Base-by-base conservation (phyloP, 1,140 invertebrate genomes). In the Archivesica marissinica region DNA sequence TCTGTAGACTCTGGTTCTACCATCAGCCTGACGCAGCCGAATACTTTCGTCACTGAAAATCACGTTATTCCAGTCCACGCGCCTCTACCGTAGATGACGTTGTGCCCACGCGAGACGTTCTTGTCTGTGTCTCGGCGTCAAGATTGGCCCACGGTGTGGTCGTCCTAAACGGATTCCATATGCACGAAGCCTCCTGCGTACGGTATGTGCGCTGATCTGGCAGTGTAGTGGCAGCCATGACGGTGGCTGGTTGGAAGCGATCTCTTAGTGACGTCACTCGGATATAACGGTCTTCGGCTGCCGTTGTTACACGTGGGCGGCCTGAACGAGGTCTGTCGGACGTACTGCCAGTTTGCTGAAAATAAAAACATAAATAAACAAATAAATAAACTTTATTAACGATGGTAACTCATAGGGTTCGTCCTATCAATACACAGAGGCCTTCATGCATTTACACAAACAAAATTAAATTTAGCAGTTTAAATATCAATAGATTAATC, bases 1-100 rank as follows among this genome's bases (percentile, higher is more conserved):
- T 56, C 79, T 72, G 20, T 74, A 88, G 9, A 86, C 87, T 23
- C 83, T 44, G 15, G 39, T 20, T 30, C 87, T 61, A n/a, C 74
- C 78, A 79, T 86, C 84, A 61, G 25, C 44, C 25, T 59, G 33
- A 3, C 64, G 41, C 23, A 88, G 30, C 38, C 38, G 11, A 38
- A 84, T 75, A 11, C 39, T 52, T 56, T 88, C 61, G 35, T 87
- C 82, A 25, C 72, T 86, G 13, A 78, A 86, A 52, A 77, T 70
- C 2, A 78, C 54, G 9, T 70, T 52, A 39, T 78, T 72, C 79
- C 76, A 84, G 25, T 61, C 41, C 38, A 39, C 44, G 20, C 44
- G 56, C 44, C 61, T 35, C 79, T 52, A 79, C 20, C 41, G 17
- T 30, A 74, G 23, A 35, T 86, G 79, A 15, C 13, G 20, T 39